Conservation (phyloP, 2,888 invertebrate species). For the Limulus polyphemus region DNA sequence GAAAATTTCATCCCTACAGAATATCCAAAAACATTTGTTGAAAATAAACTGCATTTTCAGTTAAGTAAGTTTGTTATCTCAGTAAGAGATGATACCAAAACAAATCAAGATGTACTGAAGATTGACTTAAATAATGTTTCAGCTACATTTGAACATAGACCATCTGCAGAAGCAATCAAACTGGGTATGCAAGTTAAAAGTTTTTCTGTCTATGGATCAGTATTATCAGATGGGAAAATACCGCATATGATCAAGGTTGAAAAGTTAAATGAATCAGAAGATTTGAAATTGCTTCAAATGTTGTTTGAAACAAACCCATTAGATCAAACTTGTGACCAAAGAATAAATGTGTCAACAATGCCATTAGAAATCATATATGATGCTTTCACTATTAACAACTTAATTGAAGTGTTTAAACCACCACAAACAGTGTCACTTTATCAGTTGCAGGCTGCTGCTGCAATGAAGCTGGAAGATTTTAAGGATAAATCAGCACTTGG, state of each 20-base stretch:
- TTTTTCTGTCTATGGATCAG: too few relatives aligned
- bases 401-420: constrained; percentile 75
- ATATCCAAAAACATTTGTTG: constrained; percentile 38
- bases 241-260: too few relatives aligned
- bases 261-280: too few relatives aligned
- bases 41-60: constrained; percentile 46
- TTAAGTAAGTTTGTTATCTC: constrained; percentile 58
- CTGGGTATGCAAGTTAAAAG: too few relatives aligned
- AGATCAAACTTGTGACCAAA: constrained; percentile 66
- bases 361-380: constrained; percentile 84
- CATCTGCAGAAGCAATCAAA: too few relatives aligned
- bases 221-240: too few relatives aligned
- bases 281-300: constrained; percentile 51
- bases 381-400: constrained; percentile 69
- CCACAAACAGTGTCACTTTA: constrained; percentile 60
- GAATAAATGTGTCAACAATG: constrained; percentile 59
- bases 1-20: constrained; percentile 53
- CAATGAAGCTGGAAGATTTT: constrained; percentile 63
- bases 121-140: too few relatives aligned
- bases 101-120: too few relatives aligned
- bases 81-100: constrained; percentile 47
- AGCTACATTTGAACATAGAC: too few relatives aligned
- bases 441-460: constrained; percentile 83
- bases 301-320: constrained; percentile 84
- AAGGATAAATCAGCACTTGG: constrained; percentile 87